Evolutionary conservation across 2,113 vertebrate species (phyloP), one percentile per base, ranked within the genome.

Genomic region (Narcine bancroftii): DNA sequence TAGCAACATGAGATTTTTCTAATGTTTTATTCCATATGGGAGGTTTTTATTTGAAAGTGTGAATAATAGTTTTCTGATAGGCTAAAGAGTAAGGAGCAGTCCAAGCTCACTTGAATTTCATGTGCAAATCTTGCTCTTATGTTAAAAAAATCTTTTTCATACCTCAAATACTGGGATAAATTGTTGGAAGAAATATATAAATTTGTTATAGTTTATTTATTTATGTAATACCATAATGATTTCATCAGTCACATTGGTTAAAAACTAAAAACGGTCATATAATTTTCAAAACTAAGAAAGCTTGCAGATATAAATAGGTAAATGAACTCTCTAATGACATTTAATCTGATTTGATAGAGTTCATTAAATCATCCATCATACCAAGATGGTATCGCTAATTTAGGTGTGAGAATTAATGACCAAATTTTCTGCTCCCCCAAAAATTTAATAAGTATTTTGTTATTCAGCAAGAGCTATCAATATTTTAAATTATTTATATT

Each of bases 401-500:
- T 36, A 56, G 13, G 79, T 83, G 47, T 53, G 47, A 83, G 47
- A n/a, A 87, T 87, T 63, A 60, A 87, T 87, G 81, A 19, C 15
- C 15, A 87, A 69, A n/a, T 87, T n/a, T 60, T 87, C 81, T 87
- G 81, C n/a, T 87, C 33, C 60, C 81, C 3, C 2, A 85, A 85
- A 81, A 87, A 87, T 60, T 63, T 53, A 87, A 63, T 87, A 60
- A 87, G 53, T 13, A 60, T 63, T 60, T 60, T 60, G 81, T 87
- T 63, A 87, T 87, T 87, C 81, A 87, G 81, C 53, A 87, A 87
- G 53, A 87, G 60, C 50, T 83, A 45, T 21, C 15, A 56, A 33
- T 60, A 63, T 87, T 60, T 87, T 87, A 87, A 87, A 87, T 60
- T 87, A 87, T 87, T n/a, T 87, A 87, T 60, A 36, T 87, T 24